A percentile compares a stretch with the other conserved stretches of the same genome.
These are phyloP conservation scores for Engraulis encrasicolus DNA, from an alignment of 2,113 vertebrate species.

Conservation along the genomic window DNA sequence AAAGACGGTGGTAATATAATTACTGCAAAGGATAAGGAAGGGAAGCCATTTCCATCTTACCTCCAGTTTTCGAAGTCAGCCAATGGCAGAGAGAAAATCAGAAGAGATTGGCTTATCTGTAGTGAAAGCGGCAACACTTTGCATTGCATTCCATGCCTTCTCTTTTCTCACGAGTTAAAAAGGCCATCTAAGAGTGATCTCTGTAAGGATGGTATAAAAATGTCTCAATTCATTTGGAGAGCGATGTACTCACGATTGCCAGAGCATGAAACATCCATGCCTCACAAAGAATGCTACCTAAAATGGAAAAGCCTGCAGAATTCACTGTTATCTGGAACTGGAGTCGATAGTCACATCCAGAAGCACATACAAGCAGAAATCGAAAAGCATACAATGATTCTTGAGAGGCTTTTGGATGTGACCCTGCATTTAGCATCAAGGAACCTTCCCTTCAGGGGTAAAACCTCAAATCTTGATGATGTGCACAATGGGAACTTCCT, in stretches of 20 bases:
- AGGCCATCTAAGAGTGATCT: conserved; percentile 29
- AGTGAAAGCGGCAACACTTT: conserved; percentile 31
- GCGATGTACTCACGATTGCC: conserved; percentile 40
- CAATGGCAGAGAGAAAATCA: conserved; percentile 31
- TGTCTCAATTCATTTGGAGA: conserved; percentile 32
- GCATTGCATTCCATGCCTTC: conserved; percentile 39
- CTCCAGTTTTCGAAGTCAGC: conserved; percentile 29
- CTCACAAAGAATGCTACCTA: conserved; percentile 34
- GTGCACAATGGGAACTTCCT: conserved; percentile 43
- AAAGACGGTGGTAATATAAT: too few species aligned
- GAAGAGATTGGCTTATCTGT: conserved; percentile 31
- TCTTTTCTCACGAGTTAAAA: conserved; percentile 33
- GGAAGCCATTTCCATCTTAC: conserved; percentile 34
- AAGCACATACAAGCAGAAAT: conserved; percentile 31
- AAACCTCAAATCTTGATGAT: conserved; percentile 37
- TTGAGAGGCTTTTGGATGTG: conserved; percentile 32
- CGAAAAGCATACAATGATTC: conserved; percentile 33
- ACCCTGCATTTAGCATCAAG: conserved; percentile 41
- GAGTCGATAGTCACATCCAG: conserved; percentile 32
- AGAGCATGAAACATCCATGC: conserved; percentile 23
- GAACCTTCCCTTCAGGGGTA: conserved; percentile 40
- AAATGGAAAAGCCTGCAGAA: conserved; percentile 36
- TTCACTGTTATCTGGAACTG: conserved; percentile 22
- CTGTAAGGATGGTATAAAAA: conserved; percentile 37
- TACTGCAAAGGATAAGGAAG: conserved; percentile 28